Evolutionary conservation across 2,113 vertebrate genomes (phyloP), one percentile per base, ranked within the genome.

Genomic region (Plotosus lineatus): DNA sequence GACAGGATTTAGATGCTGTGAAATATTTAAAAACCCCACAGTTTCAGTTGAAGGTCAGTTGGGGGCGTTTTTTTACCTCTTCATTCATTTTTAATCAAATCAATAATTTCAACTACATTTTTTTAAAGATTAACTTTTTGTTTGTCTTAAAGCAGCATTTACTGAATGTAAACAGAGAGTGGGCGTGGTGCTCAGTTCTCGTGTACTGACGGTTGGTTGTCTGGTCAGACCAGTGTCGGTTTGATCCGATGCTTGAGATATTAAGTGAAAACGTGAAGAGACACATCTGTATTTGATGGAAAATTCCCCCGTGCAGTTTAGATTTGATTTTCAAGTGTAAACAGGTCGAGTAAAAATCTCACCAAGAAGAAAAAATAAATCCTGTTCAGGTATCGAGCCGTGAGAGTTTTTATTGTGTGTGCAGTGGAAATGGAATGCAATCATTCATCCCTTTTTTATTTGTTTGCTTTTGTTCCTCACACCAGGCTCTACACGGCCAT

Each of bases 401-500:
- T n/a, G n/a, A n/a, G n/a, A n/a, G n/a, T n/a, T n/a, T n/a, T n/a
- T n/a, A n/a, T n/a, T n/a, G n/a, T n/a, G 56, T 19, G 28, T 8
- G 19, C 6, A 71, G 12, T 31, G 2, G 12, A 48, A 28, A 31
- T 51, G 12, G 68, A n/a, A n/a, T n/a, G n/a, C n/a, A n/a, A n/a
- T n/a, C n/a, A n/a, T n/a, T n/a, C n/a, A n/a, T n/a, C n/a, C n/a
- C n/a, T 65, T 23, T 23, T 36, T 58, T 8, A 55, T 3, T 42
- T 4, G 9, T 46, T 7, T 31, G 12, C 51, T 4, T 55, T 50
- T 51, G 2, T 68, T 74, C 3, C 19, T 26, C 2, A 19, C 19
- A 75, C 0, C 87, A 97, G 95, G 82, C 51, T 0, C 91, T 97
- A 55, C 94, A 95, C 40, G 73, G 86, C 56, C 88, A 91, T 74